Evolutionary conservation across 1,140 invertebrate species (phyloP), one percentile per base, ranked within the genome.

Genomic region (Anagrus nilaparvatae): DNA sequence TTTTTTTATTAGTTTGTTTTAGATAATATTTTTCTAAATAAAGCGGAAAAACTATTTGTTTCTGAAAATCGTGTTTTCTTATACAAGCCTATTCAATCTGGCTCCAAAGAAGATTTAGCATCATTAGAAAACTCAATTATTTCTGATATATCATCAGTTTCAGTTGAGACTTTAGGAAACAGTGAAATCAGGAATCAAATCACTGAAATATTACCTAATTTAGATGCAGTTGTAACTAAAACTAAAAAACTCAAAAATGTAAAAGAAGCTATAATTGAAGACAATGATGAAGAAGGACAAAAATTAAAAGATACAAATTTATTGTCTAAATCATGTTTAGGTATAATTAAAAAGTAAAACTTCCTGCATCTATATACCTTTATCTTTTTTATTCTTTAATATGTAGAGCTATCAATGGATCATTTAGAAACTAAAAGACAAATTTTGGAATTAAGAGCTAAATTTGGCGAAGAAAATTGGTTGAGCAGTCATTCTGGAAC

Each of bases 341-440:
- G n/a, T n/a, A n/a, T n/a, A 24, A 47, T 48, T 12, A 48, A 43
- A 52, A 46, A 47, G 46, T 29, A 12, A 31, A 31, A 38, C 17
- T 19, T 33, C 18, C 29, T 48, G 24, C 5, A 25, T 7, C 5
- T 25, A 25, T 25, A 12, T 7, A 7, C 19, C 43, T 3, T 29
- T 8, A 5, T 45, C 43, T 3, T 19, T 45, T 4, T 23, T 12
- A 12, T 40, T 34, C 28, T 40, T 37, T 4, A 40, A 34, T 29
- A 41, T 27, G 17, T 43, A 58, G 61, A 60, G 32, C 42, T 51
- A 12, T 63, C 61, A 12, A 57, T 52, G 18, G 64, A 72, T 36
- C 69, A 79, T 53, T 58, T 80, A 31, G 72, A 76, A 50, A 73
- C 72, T 0, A 79, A 78, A 48, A 69, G 71, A 44, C 69, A 78